Conservation (phyloP, 2,113 vertebrate genomes). For the Pseudorectes ferrugineus region DNA sequence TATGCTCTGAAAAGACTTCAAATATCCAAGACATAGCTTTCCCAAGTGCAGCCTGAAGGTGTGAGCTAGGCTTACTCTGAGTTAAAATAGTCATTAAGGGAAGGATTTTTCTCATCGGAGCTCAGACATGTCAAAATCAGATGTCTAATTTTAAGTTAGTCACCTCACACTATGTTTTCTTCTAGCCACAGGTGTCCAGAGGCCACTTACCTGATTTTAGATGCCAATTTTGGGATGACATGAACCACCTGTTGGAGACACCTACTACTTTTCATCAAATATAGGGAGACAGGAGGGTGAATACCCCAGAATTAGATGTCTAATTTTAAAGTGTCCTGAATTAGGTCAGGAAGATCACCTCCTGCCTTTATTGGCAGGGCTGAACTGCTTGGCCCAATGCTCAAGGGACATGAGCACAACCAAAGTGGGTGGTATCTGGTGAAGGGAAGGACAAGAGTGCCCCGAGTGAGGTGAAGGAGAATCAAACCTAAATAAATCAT, state of each 20-base stretch:
- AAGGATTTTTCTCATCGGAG: background rate
- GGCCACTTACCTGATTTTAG: background rate
- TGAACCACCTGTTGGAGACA: background rate
- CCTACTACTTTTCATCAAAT: background rate
- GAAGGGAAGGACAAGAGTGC: background rate
- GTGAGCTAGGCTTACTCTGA: background rate
- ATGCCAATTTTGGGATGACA: background rate
- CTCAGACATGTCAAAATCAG: background rate
- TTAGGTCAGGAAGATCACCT: background rate
- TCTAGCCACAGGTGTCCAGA: background rate
- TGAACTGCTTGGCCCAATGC: background rate
- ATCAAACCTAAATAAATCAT: background rate
- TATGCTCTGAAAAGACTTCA: background rate
- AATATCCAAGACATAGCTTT: background rate
- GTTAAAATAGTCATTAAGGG: background rate
- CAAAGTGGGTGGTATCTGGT: background rate
- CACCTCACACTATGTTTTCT: background rate
- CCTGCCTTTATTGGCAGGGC: background rate
- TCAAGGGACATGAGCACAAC: background rate
- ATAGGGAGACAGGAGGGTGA: background rate
- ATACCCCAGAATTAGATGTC: background rate
- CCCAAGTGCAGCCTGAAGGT: background rate
- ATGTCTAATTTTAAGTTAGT: background rate
- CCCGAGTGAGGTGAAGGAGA: background rate
- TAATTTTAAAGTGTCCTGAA: background rate